These are phyloP conservation scores for Eristalinus aeneus DNA, from an alignment of 2,888 invertebrate genomes.

Conservation along the genomic window DNA sequence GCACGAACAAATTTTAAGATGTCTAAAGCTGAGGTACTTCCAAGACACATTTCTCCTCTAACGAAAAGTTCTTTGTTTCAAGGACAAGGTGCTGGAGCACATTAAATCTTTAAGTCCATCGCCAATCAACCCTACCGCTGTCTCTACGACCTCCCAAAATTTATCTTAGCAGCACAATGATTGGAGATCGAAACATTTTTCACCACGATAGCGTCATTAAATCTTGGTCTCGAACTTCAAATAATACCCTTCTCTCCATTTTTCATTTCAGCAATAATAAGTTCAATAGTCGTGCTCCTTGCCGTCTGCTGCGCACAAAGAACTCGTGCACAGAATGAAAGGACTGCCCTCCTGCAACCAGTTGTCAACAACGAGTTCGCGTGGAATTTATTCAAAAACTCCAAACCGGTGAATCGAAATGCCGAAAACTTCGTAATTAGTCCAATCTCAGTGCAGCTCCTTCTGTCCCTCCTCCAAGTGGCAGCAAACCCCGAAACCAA, in stretches of 20 bases:
- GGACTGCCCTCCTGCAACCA: neutral
- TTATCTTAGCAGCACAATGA: no score
- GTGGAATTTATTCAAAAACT: constrained; percentile 65
- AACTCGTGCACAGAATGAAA: neutral
- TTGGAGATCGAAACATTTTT: no score
- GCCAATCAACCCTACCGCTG: no score
- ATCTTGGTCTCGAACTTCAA: no score
- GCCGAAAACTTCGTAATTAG: constrained; percentile 70
- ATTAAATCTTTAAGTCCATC: no score
- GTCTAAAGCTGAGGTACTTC: no score
- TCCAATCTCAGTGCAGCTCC: constrained; percentile 69
- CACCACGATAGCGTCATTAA: no score
- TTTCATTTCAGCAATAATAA: neutral
- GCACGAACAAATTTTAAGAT: no score
- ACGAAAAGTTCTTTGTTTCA: no score
- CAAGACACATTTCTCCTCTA: no score
- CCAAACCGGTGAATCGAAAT: constrained; percentile 46
- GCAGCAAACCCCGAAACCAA: constrained; percentile 66
- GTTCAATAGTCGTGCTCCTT: neutral
- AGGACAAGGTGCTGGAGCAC: no score
- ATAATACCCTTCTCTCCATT: neutral
- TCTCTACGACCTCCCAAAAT: no score
- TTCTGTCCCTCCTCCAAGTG: constrained; percentile 65
- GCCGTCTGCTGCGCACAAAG: neutral
- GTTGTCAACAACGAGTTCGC: constrained; percentile 52